Conservation (phyloP, 2,797 vertebrate genomes). For the Thripadectes ignobilis region DNA sequence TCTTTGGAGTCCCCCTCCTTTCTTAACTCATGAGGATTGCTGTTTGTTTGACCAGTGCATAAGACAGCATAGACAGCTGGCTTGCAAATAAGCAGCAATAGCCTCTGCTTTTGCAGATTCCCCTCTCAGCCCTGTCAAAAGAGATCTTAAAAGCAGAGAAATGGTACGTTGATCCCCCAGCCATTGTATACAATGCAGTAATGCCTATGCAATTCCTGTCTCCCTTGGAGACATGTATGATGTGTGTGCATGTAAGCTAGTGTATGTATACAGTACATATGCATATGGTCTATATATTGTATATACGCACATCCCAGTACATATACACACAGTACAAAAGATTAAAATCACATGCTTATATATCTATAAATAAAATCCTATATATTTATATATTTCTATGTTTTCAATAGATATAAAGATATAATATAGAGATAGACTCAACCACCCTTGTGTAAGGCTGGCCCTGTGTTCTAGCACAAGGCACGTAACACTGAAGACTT, state of each 20-base stretch:
- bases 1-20: conserved; percentile 6
- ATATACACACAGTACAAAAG: conserved; percentile 74
- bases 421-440: conserved; percentile 77
- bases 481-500: conserved; percentile 44
- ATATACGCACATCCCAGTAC: conserved; percentile 74
- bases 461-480: conserved; percentile 56
- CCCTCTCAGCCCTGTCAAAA: conserved; percentile 18
- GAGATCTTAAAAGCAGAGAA: conserved; percentile 67
- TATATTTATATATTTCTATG: conserved; percentile 85
- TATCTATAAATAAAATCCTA: conserved; percentile 82
- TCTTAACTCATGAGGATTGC: neutral
- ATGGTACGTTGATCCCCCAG: conserved; percentile 64
- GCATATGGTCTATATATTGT: conserved; percentile 72
- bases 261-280: conserved; percentile 68
- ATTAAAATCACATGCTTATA: conserved; percentile 77
- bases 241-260: conserved; percentile 73
- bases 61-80: neutral
- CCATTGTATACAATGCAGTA: conserved; percentile 71
- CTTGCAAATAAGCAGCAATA: neutral
- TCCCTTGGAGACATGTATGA: conserved; percentile 66
- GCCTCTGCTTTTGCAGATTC: conserved; percentile 26
- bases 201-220: conserved; percentile 81
- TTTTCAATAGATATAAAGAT: conserved; percentile 80
- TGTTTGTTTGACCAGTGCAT: neutral
- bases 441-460: conserved; percentile 63